Conservation (phyloP, 2,113 vertebrate species). For the Loxodonta africana region DNA sequence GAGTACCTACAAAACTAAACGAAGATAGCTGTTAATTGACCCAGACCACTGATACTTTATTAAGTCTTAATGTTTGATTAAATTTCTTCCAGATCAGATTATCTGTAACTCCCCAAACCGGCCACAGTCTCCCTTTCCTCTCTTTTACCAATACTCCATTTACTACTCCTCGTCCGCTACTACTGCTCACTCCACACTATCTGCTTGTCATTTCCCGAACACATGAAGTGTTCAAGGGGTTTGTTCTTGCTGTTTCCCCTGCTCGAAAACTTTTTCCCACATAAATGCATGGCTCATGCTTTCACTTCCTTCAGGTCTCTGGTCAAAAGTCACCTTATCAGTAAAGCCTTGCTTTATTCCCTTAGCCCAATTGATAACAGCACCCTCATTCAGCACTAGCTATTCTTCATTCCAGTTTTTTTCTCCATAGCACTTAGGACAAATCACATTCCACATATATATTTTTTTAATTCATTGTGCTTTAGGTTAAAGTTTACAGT, state of each 20-base stretch:
- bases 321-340: neutral
- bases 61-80: conserved; percentile 7
- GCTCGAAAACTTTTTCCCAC: neutral
- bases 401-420: neutral
- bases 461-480: too few relatives aligned
- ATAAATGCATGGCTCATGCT: neutral
- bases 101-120: neutral
- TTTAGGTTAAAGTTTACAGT: too few relatives aligned
- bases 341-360: neutral
- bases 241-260: neutral
- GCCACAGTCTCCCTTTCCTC: neutral
- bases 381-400: neutral
- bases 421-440: neutral
- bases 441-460: neutral
- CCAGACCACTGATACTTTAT: neutral
- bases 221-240: neutral
- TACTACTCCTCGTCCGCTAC: neutral
- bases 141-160: neutral
- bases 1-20: neutral
- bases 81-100: neutral
- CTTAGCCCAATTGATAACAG: neutral
- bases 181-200: neutral
- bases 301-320: neutral
- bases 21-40: neutral
- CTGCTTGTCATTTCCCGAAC: neutral